Evolutionary conservation across 2,113 vertebrate species (phyloP).

Genomic region (Chamaea fasciata): DNA sequence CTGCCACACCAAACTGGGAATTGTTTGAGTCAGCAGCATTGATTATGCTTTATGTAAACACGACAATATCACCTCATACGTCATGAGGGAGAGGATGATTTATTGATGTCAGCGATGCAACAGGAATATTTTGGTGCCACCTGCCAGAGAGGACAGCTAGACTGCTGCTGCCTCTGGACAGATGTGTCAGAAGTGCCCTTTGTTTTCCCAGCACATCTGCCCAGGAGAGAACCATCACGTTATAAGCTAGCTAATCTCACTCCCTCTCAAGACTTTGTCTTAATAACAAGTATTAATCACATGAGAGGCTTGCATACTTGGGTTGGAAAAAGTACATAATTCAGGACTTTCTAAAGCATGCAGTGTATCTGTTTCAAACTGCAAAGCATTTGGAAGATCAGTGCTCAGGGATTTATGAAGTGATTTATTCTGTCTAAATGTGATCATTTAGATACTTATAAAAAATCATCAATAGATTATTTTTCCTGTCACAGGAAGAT

Average conservation of each 20-base stretch:
- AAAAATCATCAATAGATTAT: neutral
- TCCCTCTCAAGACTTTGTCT: neutral
- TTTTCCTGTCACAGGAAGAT: neutral
- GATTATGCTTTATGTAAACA: neutral
- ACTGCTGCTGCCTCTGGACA: neutral
- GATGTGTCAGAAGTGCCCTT: neutral
- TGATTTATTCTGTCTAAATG: neutral
- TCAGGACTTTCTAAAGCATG: neutral
- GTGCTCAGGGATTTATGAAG: neutral
- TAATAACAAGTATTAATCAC: neutral
- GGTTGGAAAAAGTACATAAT: neutral
- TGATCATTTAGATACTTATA: neutral
- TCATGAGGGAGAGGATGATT: neutral
- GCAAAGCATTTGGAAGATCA: neutral
- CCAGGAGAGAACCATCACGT: neutral
- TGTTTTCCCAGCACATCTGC: neutral
- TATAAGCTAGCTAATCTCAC: neutral
- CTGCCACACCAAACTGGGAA: neutral
- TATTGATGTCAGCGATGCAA: neutral
- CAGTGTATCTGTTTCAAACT: neutral
- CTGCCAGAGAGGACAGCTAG: neutral
- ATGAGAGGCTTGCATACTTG: neutral
- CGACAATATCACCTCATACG: neutral
- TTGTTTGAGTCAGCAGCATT: neutral
- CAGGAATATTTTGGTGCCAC: neutral